Percentiles rank a stretch among this genome's conserved stretches.
These are phyloP conservation scores for Eidolon dupreanum DNA, from an alignment of 2,797 vertebrate species.

Conservation along the genomic window DNA sequence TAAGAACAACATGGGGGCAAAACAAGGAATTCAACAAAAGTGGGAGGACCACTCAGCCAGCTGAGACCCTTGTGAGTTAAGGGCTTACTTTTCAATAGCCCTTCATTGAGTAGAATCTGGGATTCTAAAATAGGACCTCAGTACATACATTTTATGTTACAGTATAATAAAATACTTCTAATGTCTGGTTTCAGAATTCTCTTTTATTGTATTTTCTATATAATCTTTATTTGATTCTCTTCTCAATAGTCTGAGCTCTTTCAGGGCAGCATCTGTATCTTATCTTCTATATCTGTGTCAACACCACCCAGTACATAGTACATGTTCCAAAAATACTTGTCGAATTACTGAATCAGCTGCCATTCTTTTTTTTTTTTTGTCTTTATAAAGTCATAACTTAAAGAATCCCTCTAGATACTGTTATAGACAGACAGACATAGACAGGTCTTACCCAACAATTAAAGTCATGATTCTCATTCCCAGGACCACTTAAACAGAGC, in stretches of 20 bases:
- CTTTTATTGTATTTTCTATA: background rate
- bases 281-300: background rate
- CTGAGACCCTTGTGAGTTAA: background rate
- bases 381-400: background rate
- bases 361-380: background rate
- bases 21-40: background rate
- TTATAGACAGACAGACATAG: background rate
- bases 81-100: background rate
- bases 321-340: background rate
- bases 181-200: background rate
- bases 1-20: background rate
- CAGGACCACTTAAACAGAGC: background rate
- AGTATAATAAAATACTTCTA: background rate
- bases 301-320: background rate
- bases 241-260: background rate
- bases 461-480: background rate
- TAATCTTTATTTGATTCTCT: background rate
- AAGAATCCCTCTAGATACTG: background rate
- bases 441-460: background rate
- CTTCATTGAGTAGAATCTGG: background rate
- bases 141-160: background rate
- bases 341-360: background rate
- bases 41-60: background rate
- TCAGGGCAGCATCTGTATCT: background rate
- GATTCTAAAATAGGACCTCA: background rate